Base-by-base conservation (phyloP, 2,888 invertebrate species). In the Lathronympha strigana region DNA sequence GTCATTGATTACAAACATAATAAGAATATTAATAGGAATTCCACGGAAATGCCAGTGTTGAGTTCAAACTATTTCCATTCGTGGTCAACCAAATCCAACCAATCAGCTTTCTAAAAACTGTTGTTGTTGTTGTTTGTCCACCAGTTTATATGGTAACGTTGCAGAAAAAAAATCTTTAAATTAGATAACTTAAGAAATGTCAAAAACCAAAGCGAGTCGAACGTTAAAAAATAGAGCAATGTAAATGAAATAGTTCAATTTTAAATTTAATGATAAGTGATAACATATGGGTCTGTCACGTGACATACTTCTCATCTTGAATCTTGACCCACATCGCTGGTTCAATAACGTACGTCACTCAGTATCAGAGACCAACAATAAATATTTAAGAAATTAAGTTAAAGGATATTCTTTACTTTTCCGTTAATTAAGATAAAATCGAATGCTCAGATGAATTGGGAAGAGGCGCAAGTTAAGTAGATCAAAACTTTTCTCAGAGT, bases 261-360 rank as follows among this genome's bases (percentile, higher is more conserved):
- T 17, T 31, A 49, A 28, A 49, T 40, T 62, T 31, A 21, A 62
- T 45, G 33, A 19, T 4, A 31, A n/a, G 40, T 38, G 9, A 17
- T n/a, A 31, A 31, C 28, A 43, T 43, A n/a, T 21, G 23, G 43
- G 19, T 49, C 17, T 11, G 23, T 13, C 66, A 64, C 66, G 61
- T 66, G 60, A 66, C 61, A 13, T 19, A 33, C 25, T 40, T 54
- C 60, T 47, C n/a, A 23, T 47, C 47, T 58, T 53, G 58, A 63
- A 23, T 47, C 47, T 58, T 53, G 58, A 63, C 66, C 66, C 31
- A 66, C 17, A 53, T 66, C 31, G 9, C 11, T 54, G 50, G 61
- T 38, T 49, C 31, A 61, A 31, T 61, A 28, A 54, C 60, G 60
- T 17, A 11, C 43, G 43, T 45, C 43, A 43, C 43, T 38, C 60